A percentile compares a stretch with the other conserved stretches of the same genome.
Conservation (phyloP, 2,888 invertebrate species). For the Blastobasis adustella region DNA sequence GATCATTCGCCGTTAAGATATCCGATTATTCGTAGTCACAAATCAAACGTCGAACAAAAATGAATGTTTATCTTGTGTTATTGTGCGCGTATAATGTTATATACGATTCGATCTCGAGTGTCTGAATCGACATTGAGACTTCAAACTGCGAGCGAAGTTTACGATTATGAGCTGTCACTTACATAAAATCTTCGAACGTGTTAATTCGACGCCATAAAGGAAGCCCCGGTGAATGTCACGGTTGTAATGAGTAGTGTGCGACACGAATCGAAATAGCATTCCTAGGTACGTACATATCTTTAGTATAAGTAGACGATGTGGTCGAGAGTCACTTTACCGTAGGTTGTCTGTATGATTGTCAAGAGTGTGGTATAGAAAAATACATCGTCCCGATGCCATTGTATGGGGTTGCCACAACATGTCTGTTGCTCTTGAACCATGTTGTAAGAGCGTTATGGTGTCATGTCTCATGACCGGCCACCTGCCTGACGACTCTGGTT, state of each 20-base stretch:
- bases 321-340: too few species aligned
- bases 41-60: neutral
- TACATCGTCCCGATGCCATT: too few species aligned
- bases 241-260: slow-evolving; percentile 23
- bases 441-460: too few species aligned
- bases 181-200: slow-evolving; percentile 21
- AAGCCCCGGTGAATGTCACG: slow-evolving; percentile 29
- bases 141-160: slow-evolving; percentile 1
- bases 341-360: too few species aligned
- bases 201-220: slow-evolving; percentile 41
- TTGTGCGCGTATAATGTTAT: slow-evolving; percentile 5
- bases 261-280: too few species aligned
- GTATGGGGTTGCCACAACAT: too few species aligned
- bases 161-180: slow-evolving; percentile 1
- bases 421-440: too few species aligned
- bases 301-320: too few species aligned
- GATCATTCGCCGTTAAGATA: neutral
- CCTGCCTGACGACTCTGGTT: too few species aligned
- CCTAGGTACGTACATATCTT: too few species aligned
- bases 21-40: neutral
- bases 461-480: too few species aligned
- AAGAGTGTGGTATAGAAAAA: too few species aligned
- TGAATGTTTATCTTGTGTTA: neutral
- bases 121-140: neutral
- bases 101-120: slow-evolving; percentile 1